phyloP scores from a whole-genome alignment of 1,140 invertebrate genomes.

The Platyura marginata region DNA sequence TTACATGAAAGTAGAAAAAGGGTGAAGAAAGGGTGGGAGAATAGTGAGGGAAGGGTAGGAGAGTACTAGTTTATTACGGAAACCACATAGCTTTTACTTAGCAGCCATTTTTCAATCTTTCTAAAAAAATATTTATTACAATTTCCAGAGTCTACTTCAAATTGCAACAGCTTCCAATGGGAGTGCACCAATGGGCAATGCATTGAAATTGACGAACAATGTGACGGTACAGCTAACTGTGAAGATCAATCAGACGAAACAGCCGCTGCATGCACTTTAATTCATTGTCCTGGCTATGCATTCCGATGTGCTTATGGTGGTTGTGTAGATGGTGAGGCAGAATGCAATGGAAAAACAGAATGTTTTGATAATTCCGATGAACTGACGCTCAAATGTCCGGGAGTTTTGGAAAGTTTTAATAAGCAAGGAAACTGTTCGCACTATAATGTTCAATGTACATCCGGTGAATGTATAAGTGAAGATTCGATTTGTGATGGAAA shows the following conservation, averaged over 20 bases:
- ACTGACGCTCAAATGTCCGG: neutral
- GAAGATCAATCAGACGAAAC: slow-evolving; percentile 41
- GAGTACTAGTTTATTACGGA: too few species aligned
- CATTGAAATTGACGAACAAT: too few species aligned
- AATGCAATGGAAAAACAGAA: slow-evolving; percentile 37
- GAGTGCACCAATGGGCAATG: too few species aligned
- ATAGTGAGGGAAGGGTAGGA: too few species aligned
- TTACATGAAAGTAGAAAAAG: too few species aligned
- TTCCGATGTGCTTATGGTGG: slow-evolving; percentile 34
- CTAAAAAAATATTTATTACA: too few species aligned
- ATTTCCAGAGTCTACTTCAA: too few species aligned
- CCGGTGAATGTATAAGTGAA: neutral
- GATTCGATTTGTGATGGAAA: slow-evolving; percentile 11
- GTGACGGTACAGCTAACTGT: slow-evolving; percentile 48
- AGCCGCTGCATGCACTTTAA: slow-evolving; percentile 14
- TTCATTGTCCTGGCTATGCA: slow-evolving; percentile 20
- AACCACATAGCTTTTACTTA: too few species aligned
- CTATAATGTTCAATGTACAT: neutral
- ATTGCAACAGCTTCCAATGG: too few species aligned
- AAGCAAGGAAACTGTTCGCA: neutral
- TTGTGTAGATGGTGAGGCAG: slow-evolving; percentile 39
- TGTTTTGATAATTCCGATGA: slow-evolving; percentile 59
- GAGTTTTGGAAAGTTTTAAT: neutral
- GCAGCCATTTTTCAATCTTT: too few species aligned
- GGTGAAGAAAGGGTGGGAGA: too few species aligned